A percentile compares a stretch with the other conserved stretches of the same genome.
Evolutionary conservation across 2,113 vertebrate genomes (phyloP).

Genomic region (Peromyscus polionotus): DNA sequence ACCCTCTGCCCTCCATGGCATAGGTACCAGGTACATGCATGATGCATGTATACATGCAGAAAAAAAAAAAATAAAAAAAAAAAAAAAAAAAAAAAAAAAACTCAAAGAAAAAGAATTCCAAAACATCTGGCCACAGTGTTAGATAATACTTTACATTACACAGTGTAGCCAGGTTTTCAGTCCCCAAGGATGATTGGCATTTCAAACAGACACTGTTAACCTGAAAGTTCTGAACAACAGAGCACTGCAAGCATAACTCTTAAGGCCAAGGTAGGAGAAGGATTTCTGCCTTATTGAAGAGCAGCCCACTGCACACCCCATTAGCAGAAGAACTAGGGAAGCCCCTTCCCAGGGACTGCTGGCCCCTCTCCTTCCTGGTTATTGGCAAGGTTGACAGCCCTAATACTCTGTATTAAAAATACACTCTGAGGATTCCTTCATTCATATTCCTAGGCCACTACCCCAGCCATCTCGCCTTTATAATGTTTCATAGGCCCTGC

Average conservation of each 20-base stretch:
- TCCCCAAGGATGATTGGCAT: background rate
- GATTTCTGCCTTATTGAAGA: too few species aligned
- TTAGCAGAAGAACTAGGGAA: too few species aligned
- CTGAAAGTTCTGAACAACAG: background rate
- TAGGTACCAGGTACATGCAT: background rate
- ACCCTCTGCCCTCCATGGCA: background rate
- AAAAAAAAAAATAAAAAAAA: background rate
- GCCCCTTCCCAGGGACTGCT: accelerated
- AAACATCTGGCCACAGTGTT: background rate
- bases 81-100: background rate
- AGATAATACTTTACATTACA: background rate
- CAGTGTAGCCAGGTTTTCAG: background rate
- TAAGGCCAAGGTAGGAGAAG: background rate
- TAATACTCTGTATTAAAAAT: background rate
- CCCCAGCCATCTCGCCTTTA: accelerated
- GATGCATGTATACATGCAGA: background rate
- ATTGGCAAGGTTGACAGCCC: background rate
- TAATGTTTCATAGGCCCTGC: background rate
- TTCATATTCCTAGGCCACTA: accelerated
- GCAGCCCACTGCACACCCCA: background rate
- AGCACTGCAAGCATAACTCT: background rate
- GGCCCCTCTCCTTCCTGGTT: background rate
- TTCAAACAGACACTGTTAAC: background rate
- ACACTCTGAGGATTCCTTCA: background rate
- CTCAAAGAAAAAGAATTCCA: background rate